Evolutionary conservation across 64 coral and sea anemone genomes (phyloP), one percentile per base, ranked within the genome.

Genomic region (Porites lutea): DNA sequence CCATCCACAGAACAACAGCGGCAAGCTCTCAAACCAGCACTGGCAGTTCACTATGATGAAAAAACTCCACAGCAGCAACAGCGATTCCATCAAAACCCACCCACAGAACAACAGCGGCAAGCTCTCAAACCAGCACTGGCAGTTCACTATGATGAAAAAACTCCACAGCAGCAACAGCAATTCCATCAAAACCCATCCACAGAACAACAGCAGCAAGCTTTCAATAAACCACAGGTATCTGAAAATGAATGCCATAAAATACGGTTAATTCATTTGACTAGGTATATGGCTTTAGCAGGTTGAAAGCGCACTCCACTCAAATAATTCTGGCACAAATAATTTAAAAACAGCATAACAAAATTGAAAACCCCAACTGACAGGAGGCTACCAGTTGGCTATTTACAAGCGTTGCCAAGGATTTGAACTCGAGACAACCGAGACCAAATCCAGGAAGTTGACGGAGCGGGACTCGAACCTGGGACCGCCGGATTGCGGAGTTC

Each of bases 31-130:
- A 72, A 79, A 79, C 77, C 8, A 72, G 79, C 27, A 23, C 15
- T 37, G 27, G 27, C 59, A 89, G 51, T n/a, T 89, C 21, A 48
- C 16, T 70, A 87, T 73, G 13, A 89, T 60, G 8, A 77, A 20
- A 49, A 76, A 11, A 5, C 53, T 9, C 54, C 4, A 1, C 3
- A 57, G 54, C 54, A 79, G 51, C n/a, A 13, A 11, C 60, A 81
- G 37, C 54, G 59, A 15, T 23, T 57, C 54, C 54, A 57, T 57
- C 54, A 57, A 57, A 14, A 22, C 4, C 78, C 60, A 59, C 20
- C 43, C 37, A 21, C 6, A 52, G 46, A 23, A 59, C 52, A 21
- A 27, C 52, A 71, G 13, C 52, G 72, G 16, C 44, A 55, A 58
- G 44, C 77, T 65, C n/a, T 78, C 21, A 48, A 89, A 62, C 20